phyloP scores from a whole-genome alignment of 1,140 invertebrate genomes.

The Argopecten irradians region DNA sequence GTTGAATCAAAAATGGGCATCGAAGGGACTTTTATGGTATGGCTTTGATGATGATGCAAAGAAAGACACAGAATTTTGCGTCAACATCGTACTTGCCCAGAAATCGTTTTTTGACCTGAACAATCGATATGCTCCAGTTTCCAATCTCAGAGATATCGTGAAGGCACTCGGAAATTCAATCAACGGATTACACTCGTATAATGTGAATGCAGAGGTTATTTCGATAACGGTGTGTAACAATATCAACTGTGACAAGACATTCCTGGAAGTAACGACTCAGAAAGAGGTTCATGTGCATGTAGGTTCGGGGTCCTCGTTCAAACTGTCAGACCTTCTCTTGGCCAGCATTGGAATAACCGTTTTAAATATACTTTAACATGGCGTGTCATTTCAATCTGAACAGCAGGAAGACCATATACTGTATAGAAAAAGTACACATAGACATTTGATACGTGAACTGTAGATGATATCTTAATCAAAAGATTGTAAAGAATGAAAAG shows the following conservation, averaged over 20 bases:
- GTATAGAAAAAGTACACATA: no score
- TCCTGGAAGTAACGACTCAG: background rate
- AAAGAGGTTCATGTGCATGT: background rate
- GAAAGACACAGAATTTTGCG: background rate
- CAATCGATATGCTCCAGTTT: background rate
- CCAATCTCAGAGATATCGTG: background rate
- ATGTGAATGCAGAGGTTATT: background rate
- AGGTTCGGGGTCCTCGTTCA: background rate
- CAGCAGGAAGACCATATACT: no score
- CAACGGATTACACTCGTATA: background rate
- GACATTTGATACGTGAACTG: no score
- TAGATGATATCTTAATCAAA: no score
- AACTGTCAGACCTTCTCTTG: background rate
- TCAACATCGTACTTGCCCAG: background rate
- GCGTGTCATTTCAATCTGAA: no score
- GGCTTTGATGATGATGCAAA: background rate
- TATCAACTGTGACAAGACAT: background rate
- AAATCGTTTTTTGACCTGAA: background rate
- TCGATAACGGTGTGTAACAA: background rate
- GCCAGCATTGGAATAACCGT: background rate
- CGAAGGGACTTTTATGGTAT: background rate
- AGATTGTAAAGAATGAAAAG: no score
- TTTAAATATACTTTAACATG: background rate
- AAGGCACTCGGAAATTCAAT: background rate
- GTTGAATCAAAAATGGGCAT: background rate